A percentile compares a stretch with the other conserved stretches of the same genome.
These are phyloP conservation scores for Melanerpes formicivorus DNA, from an alignment of 2,113 vertebrate species.

Conservation along the genomic window DNA sequence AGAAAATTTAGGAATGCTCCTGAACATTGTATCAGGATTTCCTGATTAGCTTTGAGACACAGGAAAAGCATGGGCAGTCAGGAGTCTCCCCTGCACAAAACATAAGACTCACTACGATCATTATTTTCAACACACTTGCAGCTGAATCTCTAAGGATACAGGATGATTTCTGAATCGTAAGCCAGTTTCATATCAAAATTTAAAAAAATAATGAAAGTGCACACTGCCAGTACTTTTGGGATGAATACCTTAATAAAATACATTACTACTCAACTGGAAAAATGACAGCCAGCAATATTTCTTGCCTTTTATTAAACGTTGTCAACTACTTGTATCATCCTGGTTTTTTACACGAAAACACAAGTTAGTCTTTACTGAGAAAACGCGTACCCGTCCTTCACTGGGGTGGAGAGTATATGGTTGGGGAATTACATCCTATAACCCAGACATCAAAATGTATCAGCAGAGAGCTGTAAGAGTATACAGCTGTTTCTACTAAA, in stretches of 20 bases:
- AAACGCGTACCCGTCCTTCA: accelerated
- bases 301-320: not conserved
- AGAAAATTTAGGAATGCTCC: slow-evolving; percentile 10
- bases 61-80: not conserved
- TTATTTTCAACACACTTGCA: slow-evolving; percentile 25
- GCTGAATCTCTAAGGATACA: slow-evolving; percentile 17
- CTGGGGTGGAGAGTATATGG: not conserved
- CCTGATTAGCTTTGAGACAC: not conserved
- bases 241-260: not conserved
- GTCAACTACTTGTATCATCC: slow-evolving; percentile 1
- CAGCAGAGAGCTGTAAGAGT: not conserved
- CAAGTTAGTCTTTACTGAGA: not conserved
- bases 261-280: not conserved
- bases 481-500: not conserved
- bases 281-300: slow-evolving; percentile 11
- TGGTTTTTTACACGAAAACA: slow-evolving; percentile 22
- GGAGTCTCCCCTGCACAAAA: not conserved
- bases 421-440: not conserved
- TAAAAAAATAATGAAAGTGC: not conserved
- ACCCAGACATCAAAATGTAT: not conserved
- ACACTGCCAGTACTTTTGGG: not conserved
- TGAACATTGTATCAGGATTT: not conserved
- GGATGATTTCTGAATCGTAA: not conserved
- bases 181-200: slow-evolving; percentile 24
- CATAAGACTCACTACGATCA: not conserved